phyloP scores from a whole-genome alignment of 2,797 vertebrate genomes.

The Adrianichthys oophorus region DNA sequence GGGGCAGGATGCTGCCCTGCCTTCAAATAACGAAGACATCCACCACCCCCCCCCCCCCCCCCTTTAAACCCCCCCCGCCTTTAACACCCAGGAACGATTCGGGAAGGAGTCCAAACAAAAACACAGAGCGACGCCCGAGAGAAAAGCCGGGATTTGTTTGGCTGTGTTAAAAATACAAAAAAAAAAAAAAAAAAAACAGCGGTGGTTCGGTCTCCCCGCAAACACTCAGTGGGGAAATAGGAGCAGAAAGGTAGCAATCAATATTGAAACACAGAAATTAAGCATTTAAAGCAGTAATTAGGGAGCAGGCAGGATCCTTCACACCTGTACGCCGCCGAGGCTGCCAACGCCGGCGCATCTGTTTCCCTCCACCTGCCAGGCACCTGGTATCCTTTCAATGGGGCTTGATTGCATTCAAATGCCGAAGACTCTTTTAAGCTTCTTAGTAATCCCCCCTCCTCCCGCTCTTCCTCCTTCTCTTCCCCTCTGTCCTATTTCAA shows the following conservation, averaged over 20 bases:
- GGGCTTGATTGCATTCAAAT: conserved; percentile 97
- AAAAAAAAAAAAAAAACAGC: conserved; percentile 11
- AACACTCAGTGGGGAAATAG: conserved; percentile 64
- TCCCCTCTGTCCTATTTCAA: conserved; percentile 1
- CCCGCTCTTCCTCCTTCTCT: conserved; percentile 8
- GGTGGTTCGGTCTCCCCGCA: conserved; percentile 50
- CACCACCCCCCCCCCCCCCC: conserved; percentile 19
- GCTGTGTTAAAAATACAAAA: conserved; percentile 38
- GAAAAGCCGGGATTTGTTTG: conserved; percentile 64
- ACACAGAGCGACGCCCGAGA: conserved; percentile 49
- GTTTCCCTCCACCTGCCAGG: conserved; percentile 97
- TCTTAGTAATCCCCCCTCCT: conserved; percentile 83
- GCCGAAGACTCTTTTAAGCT: conserved; percentile 95
- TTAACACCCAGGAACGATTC: conserved; percentile 67
- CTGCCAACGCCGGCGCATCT: conserved; percentile 89
- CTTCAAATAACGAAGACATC: conserved; percentile 67
- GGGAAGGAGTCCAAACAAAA: conserved; percentile 77
- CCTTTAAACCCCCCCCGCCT: conserved; percentile 21
- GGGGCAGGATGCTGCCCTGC: conserved; percentile 60
- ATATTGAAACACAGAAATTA: conserved; percentile 88
- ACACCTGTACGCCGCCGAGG: conserved; percentile 79
- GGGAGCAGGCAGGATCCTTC: conserved; percentile 72
- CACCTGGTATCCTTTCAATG: conserved; percentile 98
- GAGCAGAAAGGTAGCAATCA: conserved; percentile 86
- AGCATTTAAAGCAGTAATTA: conserved; percentile 85